Percentiles rank a stretch among this genome's conserved stretches.
Evolutionary conservation across 2,113 vertebrate genomes (phyloP).

Genomic region (Pelmatolapia mariae): DNA sequence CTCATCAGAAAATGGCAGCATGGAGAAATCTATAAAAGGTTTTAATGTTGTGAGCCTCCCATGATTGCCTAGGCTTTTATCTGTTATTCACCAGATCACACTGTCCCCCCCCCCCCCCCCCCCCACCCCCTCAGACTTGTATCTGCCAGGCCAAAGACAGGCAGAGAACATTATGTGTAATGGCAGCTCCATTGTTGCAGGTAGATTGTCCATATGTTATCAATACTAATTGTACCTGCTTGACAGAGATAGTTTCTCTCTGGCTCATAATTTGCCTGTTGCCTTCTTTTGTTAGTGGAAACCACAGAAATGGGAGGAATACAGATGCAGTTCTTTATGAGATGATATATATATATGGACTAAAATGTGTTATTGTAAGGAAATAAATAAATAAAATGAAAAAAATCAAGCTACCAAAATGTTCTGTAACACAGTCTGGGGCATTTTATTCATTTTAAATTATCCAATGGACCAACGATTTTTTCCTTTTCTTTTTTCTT

Average conservation of each 20-base stretch:
- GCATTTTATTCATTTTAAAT: background rate
- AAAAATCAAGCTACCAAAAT: background rate
- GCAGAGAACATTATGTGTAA: slow-evolving; percentile 46
- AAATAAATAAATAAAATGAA: background rate
- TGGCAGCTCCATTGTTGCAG: slow-evolving; percentile 44
- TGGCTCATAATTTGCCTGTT: slow-evolving; percentile 20
- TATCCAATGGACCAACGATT: background rate
- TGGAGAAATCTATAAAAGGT: slow-evolving; percentile 69
- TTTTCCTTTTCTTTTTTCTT: background rate
- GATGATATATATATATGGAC: background rate
- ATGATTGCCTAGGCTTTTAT: slow-evolving; percentile 68
- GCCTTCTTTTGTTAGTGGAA: background rate
- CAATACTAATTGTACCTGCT: slow-evolving; percentile 63
- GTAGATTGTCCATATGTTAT: slow-evolving; percentile 61
- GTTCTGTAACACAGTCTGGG: background rate
- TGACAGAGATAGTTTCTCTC: slow-evolving; percentile 43
- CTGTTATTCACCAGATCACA: slow-evolving; percentile 63
- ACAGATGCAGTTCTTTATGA: background rate
- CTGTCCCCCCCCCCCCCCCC: slow-evolving; percentile 6
- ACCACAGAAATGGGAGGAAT: background rate
- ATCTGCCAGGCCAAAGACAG: slow-evolving; percentile 43
- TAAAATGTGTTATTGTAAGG: background rate
- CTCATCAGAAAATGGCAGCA: slow-evolving; percentile 57
- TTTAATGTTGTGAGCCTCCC: slow-evolving; percentile 61
- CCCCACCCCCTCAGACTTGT: slow-evolving; percentile 9